phyloP scores from a whole-genome alignment of 2,113 vertebrate species.

The Trogon surrucura region DNA sequence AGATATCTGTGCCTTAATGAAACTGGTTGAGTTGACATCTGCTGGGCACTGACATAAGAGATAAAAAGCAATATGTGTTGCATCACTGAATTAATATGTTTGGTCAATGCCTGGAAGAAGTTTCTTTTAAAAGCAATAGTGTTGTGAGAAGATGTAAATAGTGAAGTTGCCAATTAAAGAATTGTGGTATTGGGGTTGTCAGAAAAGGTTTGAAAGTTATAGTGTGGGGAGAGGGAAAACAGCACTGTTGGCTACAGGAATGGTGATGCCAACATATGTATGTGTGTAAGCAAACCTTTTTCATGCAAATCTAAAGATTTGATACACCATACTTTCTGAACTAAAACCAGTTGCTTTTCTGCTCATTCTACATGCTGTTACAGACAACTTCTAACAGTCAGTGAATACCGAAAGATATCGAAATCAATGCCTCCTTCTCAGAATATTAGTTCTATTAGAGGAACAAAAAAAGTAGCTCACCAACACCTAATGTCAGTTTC shows the following conservation, averaged over 20 bases:
- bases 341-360: not conserved
- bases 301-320: not conserved
- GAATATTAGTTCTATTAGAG: not conserved
- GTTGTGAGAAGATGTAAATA: not conserved
- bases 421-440: not conserved
- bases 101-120: not conserved
- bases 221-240: not conserved
- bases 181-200: not conserved
- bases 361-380: too few species aligned
- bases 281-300: not conserved
- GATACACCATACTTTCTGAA: not conserved
- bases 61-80: too few species aligned
- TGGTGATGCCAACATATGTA: not conserved
- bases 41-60: too few species aligned
- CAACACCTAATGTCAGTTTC: not conserved
- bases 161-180: not conserved
- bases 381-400: too few species aligned
- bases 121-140: not conserved
- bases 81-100: not conserved
- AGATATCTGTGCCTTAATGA: not conserved
- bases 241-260: too few species aligned
- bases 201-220: not conserved
- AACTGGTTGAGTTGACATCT: not conserved
- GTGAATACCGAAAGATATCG: not conserved
- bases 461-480: not conserved